Percentiles rank a stretch among this genome's conserved stretches.
These are phyloP conservation scores for Lipotes vexillifer DNA, from an alignment of 2,113 vertebrate species.

Conservation along the genomic window DNA sequence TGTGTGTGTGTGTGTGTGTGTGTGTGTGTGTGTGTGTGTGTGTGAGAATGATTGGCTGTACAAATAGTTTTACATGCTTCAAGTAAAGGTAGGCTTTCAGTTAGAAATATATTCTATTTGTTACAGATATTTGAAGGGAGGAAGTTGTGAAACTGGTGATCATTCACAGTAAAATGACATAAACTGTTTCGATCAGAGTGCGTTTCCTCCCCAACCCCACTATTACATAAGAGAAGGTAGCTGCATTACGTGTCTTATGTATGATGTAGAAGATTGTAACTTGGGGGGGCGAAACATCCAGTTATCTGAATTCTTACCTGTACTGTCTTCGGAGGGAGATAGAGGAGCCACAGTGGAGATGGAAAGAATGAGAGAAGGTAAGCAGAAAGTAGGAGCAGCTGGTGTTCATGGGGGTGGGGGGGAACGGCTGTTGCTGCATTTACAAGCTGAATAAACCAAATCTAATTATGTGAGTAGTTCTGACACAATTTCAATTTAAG, in stretches of 20 bases:
- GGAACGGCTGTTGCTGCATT: background rate
- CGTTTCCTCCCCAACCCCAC: background rate
- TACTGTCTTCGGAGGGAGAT: background rate
- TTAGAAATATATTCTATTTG: background rate
- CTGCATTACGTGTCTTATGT: constrained; percentile 17
- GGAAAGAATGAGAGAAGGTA: background rate
- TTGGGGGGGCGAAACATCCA: background rate
- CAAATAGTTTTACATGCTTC: constrained; percentile 1
- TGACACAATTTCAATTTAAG: constrained; percentile 24
- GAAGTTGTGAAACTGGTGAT: background rate
- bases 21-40: too few species aligned
- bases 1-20: background rate
- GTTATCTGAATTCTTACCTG: background rate
- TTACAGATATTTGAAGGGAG: background rate
- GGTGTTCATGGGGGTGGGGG: background rate
- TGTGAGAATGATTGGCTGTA: background rate
- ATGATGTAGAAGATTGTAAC: background rate
- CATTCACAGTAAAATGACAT: background rate
- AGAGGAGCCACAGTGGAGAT: background rate
- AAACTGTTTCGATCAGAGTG: constrained; percentile 20
- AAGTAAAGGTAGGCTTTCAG: constrained; percentile 9
- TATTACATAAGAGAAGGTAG: constrained; percentile 43
- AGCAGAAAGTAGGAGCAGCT: constrained; percentile 3
- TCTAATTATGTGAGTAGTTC: background rate
- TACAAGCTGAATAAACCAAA: constrained; percentile 3